Evolutionary conservation across 2,113 vertebrate genomes (phyloP).

Genomic region (Oncorhynchus keta): DNA sequence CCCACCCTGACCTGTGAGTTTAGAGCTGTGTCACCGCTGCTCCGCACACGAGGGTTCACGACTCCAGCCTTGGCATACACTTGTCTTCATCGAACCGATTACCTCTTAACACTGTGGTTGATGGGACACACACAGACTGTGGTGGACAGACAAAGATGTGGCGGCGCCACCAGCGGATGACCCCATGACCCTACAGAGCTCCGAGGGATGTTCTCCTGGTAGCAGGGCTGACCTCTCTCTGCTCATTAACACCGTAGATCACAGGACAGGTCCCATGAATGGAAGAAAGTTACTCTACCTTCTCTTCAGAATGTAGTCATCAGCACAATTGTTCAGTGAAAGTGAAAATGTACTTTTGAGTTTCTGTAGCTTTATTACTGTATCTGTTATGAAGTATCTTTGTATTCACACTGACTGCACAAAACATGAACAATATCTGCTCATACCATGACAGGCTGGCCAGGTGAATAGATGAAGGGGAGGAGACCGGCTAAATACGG

Average conservation of each 20-base stretch:
- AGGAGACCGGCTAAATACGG: too few relatives aligned
- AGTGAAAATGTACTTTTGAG: not conserved
- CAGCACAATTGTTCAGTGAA: too few relatives aligned
- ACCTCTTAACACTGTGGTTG: constrained; percentile 27
- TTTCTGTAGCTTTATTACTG: not conserved
- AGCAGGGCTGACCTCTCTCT: not conserved
- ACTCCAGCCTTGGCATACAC: constrained; percentile 38
- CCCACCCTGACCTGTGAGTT: constrained; percentile 28
- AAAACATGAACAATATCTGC: too few relatives aligned
- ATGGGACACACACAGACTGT: constrained; percentile 19
- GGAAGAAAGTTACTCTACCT: too few relatives aligned
- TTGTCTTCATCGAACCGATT: constrained; percentile 34
- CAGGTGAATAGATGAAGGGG: too few relatives aligned
- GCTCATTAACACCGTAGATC: constrained; percentile 2
- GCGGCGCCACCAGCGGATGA: not conserved
- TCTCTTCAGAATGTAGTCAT: too few relatives aligned
- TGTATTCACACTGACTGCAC: too few relatives aligned
- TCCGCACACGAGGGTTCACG: constrained; percentile 24
- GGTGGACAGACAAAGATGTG: not conserved
- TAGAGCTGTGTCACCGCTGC: constrained; percentile 35
- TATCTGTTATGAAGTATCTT: too few relatives aligned
- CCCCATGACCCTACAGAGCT: constrained; percentile 4
- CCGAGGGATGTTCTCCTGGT: not conserved
- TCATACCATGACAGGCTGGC: too few relatives aligned
- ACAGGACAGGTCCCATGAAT: not conserved